Conservation (phyloP, 2,888 invertebrate species). For the Stenoptilia bipunctidactyla region DNA sequence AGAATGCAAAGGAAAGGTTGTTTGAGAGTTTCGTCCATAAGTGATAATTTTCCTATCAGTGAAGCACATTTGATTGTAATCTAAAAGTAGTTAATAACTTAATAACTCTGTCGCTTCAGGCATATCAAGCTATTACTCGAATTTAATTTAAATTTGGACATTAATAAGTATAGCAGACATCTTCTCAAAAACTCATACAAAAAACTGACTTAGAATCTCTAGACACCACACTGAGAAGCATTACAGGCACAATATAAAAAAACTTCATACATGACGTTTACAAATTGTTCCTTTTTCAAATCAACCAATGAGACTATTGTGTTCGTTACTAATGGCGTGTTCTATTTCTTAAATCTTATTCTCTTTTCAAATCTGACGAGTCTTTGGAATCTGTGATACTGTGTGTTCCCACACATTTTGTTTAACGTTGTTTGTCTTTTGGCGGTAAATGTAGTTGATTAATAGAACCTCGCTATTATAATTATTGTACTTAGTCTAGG, state of each 20-base stretch:
- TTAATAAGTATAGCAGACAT: slow-evolving; percentile 60
- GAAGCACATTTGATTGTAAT: slow-evolving; percentile 29
- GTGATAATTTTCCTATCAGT: slow-evolving; percentile 33
- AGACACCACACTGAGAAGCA: slow-evolving; percentile 63
- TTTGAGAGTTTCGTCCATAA: neutral
- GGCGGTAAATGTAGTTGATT: slow-evolving; percentile 54
- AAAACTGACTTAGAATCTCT: slow-evolving; percentile 33
- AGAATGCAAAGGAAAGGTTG: neutral
- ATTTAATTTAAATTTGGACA: slow-evolving; percentile 56
- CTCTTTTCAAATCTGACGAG: slow-evolving; percentile 66
- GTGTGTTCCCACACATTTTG: slow-evolving; percentile 69
- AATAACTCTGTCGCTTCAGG: slow-evolving; percentile 56
- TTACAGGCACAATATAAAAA: slow-evolving; percentile 60
- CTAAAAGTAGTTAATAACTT: slow-evolving; percentile 38
- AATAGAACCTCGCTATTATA: slow-evolving; percentile 46
- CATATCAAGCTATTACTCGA: slow-evolving; percentile 38
- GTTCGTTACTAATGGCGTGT: slow-evolving; percentile 67
- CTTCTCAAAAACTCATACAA: slow-evolving; percentile 50
- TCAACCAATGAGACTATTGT: slow-evolving; percentile 71
- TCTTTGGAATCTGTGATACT: slow-evolving; percentile 67
- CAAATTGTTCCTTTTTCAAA: slow-evolving; percentile 72
- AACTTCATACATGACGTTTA: slow-evolving; percentile 71
- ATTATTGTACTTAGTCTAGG: neutral
- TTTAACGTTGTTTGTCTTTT: slow-evolving; percentile 49
- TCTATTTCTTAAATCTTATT: slow-evolving; percentile 70